Conservation (phyloP, 2,797 vertebrate species). For the Sebastes hubbsi region DNA sequence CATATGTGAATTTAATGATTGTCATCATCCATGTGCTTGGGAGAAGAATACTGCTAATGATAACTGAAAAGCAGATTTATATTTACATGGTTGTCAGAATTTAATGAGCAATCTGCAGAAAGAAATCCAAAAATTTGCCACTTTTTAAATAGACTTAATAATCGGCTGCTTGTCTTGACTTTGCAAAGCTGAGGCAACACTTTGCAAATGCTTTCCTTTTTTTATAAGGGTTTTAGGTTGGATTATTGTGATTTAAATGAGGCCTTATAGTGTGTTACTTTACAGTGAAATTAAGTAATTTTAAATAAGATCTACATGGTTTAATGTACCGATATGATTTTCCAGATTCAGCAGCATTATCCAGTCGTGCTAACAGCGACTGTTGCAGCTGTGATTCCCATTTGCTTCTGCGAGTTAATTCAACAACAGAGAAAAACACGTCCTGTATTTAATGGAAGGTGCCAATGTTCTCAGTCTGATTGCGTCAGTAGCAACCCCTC, state of each 20-base stretch:
- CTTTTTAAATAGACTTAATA: not conserved
- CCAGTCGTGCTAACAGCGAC: not conserved
- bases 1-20: not conserved
- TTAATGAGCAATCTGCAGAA: not conserved
- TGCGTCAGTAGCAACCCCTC: constrained; percentile 21
- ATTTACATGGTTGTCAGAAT: not conserved
- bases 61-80: not conserved
- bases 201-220: not conserved
- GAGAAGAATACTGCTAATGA: not conserved
- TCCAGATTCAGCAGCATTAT: not conserved
- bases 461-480: constrained; percentile 42
- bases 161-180: not conserved
- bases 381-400: not conserved
- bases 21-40: not conserved
- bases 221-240: not conserved
- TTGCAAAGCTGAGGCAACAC: not conserved
- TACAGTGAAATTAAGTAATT: not conserved
- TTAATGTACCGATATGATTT: not conserved
- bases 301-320: not conserved
- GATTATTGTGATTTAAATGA: not conserved
- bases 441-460: constrained; percentile 26
- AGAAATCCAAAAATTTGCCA: not conserved
- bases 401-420: constrained; percentile 31
- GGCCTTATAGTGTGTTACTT: not conserved
- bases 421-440: constrained; percentile 25